Evolutionary conservation across 2,797 vertebrate species (phyloP).

Genomic region (Amniataba percoides): DNA sequence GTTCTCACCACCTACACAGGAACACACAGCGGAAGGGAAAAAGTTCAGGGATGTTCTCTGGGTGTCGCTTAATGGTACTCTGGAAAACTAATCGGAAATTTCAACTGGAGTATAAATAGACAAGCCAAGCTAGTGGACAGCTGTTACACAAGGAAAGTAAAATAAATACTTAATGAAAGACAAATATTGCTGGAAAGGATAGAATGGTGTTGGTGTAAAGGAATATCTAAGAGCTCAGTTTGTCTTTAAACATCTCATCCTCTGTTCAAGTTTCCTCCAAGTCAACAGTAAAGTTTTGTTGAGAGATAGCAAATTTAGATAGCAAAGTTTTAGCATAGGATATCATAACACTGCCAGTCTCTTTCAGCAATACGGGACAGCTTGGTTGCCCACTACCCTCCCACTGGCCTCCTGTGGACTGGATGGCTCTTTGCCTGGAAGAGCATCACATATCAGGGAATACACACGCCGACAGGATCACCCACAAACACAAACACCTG

Average conservation of each 20-base stretch:
- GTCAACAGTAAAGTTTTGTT: constrained; percentile 1
- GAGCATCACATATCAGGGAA: constrained; percentile 57
- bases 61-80: constrained; percentile 16
- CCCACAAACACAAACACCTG: constrained; percentile 35
- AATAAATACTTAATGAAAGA: constrained; percentile 17
- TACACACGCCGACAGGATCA: constrained; percentile 25
- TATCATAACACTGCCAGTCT: constrained; percentile 12
- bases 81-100: constrained; percentile 16
- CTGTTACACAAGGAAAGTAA: constrained; percentile 6
- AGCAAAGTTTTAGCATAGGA: constrained; percentile 7
- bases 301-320: constrained; percentile 11
- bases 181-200: background rate
- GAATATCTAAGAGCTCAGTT: background rate
- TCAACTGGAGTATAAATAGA: constrained; percentile 12
- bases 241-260: background rate
- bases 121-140: background rate
- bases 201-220: background rate
- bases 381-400: constrained; percentile 49
- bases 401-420: constrained; percentile 63
- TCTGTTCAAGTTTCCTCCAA: background rate
- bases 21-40: constrained; percentile 7
- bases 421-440: constrained; percentile 62
- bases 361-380: constrained; percentile 37
- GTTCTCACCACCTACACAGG: constrained; percentile 10
- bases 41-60: constrained; percentile 5